Conservation (phyloP, 2,888 invertebrate species). For the Polydrusus tereticollis region DNA sequence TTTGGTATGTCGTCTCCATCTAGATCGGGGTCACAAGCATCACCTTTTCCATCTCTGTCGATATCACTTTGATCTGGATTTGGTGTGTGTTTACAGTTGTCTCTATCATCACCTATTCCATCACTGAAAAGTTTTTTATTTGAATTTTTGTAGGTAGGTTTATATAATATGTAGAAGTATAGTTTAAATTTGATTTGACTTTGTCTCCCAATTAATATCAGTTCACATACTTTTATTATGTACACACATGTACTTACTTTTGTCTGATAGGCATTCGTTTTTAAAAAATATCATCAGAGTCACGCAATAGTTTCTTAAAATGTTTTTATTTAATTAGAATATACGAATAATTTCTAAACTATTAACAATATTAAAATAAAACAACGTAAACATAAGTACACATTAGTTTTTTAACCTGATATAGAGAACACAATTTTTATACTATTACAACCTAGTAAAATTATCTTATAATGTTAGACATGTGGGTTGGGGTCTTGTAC, state of each 20-base stretch:
- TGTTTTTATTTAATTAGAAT: not conserved
- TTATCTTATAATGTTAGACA: slow-evolving; percentile 15
- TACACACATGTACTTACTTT: too few species aligned
- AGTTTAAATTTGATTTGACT: too few species aligned
- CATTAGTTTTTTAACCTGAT: not conserved
- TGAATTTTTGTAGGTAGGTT: too few species aligned
- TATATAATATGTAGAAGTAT: too few species aligned
- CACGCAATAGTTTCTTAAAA: not conserved
- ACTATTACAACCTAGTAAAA: not conserved
- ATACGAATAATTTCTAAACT: not conserved
- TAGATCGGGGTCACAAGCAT: slow-evolving; percentile 87
- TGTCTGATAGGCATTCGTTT: too few species aligned
- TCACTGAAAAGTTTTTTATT: slow-evolving; percentile 68
- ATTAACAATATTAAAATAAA: slow-evolving; percentile 8
- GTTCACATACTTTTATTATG: too few species aligned
- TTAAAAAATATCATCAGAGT: too few species aligned
- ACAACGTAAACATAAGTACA: not conserved
- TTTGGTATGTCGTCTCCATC: slow-evolving; percentile 88
- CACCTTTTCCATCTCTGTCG: slow-evolving; percentile 84
- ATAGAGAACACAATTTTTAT: slow-evolving; percentile 14
- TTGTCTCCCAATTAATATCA: too few species aligned
- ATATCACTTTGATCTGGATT: slow-evolving; percentile 92
- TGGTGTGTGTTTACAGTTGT: slow-evolving; percentile 88
- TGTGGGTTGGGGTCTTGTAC: slow-evolving; percentile 44
- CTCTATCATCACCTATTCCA: slow-evolving; percentile 87